These are phyloP conservation scores for Seriola rivoliana DNA, from an alignment of 2,113 vertebrate species.

Conservation along the genomic window DNA sequence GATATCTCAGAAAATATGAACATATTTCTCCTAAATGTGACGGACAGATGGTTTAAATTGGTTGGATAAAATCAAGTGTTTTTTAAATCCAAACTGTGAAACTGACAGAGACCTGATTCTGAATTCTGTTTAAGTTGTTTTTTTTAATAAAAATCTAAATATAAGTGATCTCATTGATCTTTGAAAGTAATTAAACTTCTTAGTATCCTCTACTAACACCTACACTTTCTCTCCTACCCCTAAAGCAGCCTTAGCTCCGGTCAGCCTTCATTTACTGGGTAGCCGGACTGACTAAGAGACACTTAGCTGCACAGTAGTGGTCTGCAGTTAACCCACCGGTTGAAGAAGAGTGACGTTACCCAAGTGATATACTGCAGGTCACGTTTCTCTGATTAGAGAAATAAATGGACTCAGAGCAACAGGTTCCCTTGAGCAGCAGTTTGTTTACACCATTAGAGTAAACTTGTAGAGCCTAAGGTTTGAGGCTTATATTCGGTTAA, in stretches of 20 bases:
- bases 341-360: background rate
- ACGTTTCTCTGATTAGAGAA: conserved; percentile 30
- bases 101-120: background rate
- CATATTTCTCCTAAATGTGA: conserved; percentile 9
- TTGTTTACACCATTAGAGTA: conserved; percentile 8
- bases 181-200: background rate
- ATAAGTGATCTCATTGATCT: background rate
- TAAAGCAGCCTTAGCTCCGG: background rate
- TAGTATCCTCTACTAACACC: conserved; percentile 5
- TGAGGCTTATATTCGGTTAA: conserved; percentile 19
- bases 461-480: background rate
- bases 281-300: conserved; percentile 19
- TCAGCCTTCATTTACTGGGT: conserved; percentile 3
- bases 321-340: conserved; percentile 1
- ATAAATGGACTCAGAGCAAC: conserved; percentile 13
- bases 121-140: background rate
- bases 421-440: background rate
- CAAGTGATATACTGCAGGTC: conserved; percentile 13
- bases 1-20: conserved; percentile 5
- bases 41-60: background rate
- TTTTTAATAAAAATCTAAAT: too few species aligned
- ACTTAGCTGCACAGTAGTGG: background rate
- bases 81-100: background rate
- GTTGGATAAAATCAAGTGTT: background rate
- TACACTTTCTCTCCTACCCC: background rate